Base-by-base conservation (phyloP, 2,113 vertebrate genomes). In the Anolis carolinensis region DNA sequence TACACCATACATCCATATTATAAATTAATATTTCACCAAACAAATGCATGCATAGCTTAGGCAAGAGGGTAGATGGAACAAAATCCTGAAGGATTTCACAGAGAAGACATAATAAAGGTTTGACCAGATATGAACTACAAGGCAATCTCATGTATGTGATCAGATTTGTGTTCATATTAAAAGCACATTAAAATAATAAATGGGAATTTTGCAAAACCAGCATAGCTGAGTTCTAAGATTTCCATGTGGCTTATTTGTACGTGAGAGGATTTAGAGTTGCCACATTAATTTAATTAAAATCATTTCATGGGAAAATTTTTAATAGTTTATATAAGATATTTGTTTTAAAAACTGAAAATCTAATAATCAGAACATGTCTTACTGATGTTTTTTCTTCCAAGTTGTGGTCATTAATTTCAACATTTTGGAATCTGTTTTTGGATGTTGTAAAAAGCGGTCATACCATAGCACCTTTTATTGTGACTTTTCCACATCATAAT, bases 21-120 rank as follows among this genome's bases (percentile, higher is more conserved):
- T 84, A 59, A 84, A 84, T 84, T 10, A 8, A 32, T 13, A 20
- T 30, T 20, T 18, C 30, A 80, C 68, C 21, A 73, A 34, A 27
- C 36, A 73, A 63, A 74, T n/a, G 25, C 48, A 85, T 81, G 70
- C 70, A 27, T 81, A 65, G 36, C n/a, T 50, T 80, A 71, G 74
- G 74, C 39, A 14, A 52, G 44, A 55, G 55, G n/a, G 21, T 55
- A n/a, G 48, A 72, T 4, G 63, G n/a, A 81, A 79, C 16, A 78
- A 14, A 85, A 78, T 68, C n/a, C 44, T 21, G 34, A 79, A 70
- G 67, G 9, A 85, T n/a, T 23, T 68, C 59, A 85, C 75, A 85
- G 50, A 36, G 48, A 36, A 70, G 74, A 34, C 18, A 78, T 78
- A 39, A 79, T 25, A 39, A 79, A 23, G 11, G 18, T 59, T 83